These are phyloP conservation scores for Caenorhabditis angaria DNA, from an alignment of 2,888 invertebrate genomes.

Conservation along the genomic window DNA sequence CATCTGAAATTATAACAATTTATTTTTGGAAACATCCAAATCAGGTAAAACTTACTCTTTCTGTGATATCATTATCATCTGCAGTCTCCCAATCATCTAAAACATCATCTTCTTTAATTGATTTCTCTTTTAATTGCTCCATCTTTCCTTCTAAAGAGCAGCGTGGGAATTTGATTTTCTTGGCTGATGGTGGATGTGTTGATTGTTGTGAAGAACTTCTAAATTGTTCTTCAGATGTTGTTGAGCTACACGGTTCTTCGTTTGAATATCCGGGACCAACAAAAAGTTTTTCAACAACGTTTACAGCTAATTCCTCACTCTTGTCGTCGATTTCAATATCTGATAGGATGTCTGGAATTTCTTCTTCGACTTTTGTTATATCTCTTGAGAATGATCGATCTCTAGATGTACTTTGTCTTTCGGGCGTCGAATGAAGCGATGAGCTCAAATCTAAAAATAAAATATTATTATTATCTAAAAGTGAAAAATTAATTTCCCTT, in stretches of 20 bases:
- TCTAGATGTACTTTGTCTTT: background rate
- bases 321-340: conserved; percentile 8
- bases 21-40: too few species aligned
- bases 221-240: background rate
- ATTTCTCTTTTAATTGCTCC: background rate
- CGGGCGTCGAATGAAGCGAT: background rate
- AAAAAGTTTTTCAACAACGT: conserved; percentile 11
- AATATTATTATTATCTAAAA: background rate
- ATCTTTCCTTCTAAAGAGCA: background rate
- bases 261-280: background rate
- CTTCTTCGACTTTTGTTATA: background rate
- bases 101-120: conserved; percentile 22
- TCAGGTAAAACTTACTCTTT: conserved; percentile 5
- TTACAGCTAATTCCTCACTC: conserved; percentile 5
- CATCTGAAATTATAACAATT: conserved; percentile 21
- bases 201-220: background rate
- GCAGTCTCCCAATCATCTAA: conserved; percentile 43
- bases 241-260: background rate
- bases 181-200: background rate
- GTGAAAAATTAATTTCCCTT: too few species aligned
- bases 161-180: background rate
- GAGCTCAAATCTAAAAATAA: background rate
- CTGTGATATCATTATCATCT: conserved; percentile 33
- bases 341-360: conserved; percentile 1
- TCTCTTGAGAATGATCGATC: background rate